These are phyloP conservation scores for Argentina silus DNA, from an alignment of 2,797 vertebrate genomes.

Conservation along the genomic window DNA sequence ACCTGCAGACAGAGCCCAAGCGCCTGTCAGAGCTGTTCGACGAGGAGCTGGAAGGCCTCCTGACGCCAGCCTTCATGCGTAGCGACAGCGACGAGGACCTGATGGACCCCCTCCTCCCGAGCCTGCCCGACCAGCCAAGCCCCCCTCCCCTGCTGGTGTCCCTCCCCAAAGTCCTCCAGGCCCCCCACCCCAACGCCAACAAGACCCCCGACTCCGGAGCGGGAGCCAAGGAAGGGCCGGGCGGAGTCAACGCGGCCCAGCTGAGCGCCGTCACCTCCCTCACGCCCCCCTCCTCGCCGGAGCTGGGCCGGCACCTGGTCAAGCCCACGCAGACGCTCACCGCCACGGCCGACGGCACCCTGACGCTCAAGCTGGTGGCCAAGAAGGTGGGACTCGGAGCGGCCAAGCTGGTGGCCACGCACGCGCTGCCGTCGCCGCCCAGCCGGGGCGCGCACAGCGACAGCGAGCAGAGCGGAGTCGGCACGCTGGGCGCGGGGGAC, in stretches of 20 bases:
- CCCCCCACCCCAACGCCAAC: slow-evolving; percentile 50
- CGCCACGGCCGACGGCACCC: slow-evolving; percentile 84
- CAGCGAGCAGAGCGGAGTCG: slow-evolving; percentile 82
- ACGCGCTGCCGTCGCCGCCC: slow-evolving; percentile 72
- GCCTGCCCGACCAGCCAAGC: slow-evolving; percentile 80
- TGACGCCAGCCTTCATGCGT: slow-evolving; percentile 84
- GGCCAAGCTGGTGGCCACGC: slow-evolving; percentile 81
- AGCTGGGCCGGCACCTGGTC: slow-evolving; percentile 91
- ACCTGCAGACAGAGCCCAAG: slow-evolving; percentile 92
- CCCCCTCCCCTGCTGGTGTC: slow-evolving; percentile 81
- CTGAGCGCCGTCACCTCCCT: slow-evolving; percentile 93
- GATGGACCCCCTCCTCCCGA: slow-evolving; percentile 83
- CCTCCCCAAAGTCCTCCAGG: slow-evolving; percentile 83
- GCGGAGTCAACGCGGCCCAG: slow-evolving; percentile 85
- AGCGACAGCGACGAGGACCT: slow-evolving; percentile 82
- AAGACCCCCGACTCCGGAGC: slow-evolving; percentile 52
- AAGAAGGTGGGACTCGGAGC: slow-evolving; percentile 88
- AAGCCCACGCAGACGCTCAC: slow-evolving; percentile 90
- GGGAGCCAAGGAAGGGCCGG: slow-evolving; percentile 75
- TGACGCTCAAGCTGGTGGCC: slow-evolving; percentile 90
- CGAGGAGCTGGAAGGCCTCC: slow-evolving; percentile 89
- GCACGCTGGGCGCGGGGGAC: slow-evolving; percentile 71
- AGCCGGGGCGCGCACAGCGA: slow-evolving; percentile 86
- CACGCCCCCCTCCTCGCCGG: slow-evolving; percentile 93
- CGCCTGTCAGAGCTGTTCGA: slow-evolving; percentile 90